These are phyloP conservation scores for Microcebus murinus DNA, from an alignment of 2,113 vertebrate species.

Conservation along the genomic window DNA sequence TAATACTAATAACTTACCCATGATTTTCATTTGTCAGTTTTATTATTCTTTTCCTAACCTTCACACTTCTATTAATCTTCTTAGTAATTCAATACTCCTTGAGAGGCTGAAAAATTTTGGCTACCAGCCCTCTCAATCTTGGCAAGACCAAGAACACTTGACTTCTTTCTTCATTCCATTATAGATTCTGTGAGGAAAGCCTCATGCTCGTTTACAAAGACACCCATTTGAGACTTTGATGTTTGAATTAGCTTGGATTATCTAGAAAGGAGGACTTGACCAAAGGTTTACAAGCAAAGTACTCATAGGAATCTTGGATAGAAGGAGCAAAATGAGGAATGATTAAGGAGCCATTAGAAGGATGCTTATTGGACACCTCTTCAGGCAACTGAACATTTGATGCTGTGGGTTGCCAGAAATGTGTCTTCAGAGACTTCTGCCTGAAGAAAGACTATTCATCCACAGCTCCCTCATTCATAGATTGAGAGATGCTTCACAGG, in stretches of 20 bases:
- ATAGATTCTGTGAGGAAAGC: neutral
- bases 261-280: neutral
- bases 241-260: neutral
- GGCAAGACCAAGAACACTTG: neutral
- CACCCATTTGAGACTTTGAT: neutral
- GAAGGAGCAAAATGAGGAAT: neutral
- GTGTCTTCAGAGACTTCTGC: neutral
- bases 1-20: neutral
- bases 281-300: too few species aligned
- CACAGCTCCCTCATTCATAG: neutral
- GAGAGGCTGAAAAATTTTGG: neutral
- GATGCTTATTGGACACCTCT: neutral
- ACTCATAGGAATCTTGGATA: neutral
- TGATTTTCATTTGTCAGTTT: neutral
- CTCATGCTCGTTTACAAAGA: neutral
- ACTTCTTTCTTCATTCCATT: neutral
- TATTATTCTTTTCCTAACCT: neutral
- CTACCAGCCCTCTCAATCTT: neutral
- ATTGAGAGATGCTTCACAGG: neutral
- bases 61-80: neutral
- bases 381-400: neutral
- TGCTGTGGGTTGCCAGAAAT: neutral
- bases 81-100: neutral
- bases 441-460: neutral
- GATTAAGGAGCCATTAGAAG: neutral